Base-by-base conservation (phyloP, 2,888 invertebrate species). In the Pyrrhia umbra region DNA sequence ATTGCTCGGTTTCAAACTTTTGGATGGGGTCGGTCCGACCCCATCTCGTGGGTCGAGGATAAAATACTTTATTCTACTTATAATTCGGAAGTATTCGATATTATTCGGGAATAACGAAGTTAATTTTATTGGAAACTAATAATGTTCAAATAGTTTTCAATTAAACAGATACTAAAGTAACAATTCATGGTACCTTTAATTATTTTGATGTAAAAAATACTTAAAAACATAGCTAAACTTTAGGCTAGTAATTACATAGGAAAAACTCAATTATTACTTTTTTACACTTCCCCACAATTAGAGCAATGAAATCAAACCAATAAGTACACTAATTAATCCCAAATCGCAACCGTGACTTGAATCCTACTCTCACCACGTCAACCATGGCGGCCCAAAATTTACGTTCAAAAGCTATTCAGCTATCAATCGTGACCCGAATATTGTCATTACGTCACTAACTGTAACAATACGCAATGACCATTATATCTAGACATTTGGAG, bases 1-100 rank as follows among this genome's bases (percentile, higher is more conserved):
- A 70, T 71, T 65, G 57, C 46, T 57, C 50, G 66, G 69, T 66
- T 46, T 27, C 27, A 57, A 75, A 77, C 61, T 77, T 77, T 59
- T 23, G 18, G 61, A 46, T 46, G 25, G 75, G 75, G 66, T 54
- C 57, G 23, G 21, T 40, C 50, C 45, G 39, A 64, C 50, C 78
- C 54, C 40, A 15, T 13, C 18, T 27, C 25, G 39, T 45, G 34
- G 63, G 16, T 25, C 5, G 43, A 68, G 71, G 77, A 75, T 77
- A 75, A 37, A 71, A 66, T 61, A 67, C 75, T 78, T 68, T 34
- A 43, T 43, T 45, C 51, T 51, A 64, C 56, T 74, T 70, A 57
- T 45, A 54, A 58, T 59, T 77, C 49, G 47, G 43, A 75, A 64
- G 65, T 66, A 72, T 75, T 66, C 68, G 46, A 18, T 75, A 39